phyloP scores from a whole-genome alignment of 2,888 invertebrate species.

The Fragum fragum region DNA sequence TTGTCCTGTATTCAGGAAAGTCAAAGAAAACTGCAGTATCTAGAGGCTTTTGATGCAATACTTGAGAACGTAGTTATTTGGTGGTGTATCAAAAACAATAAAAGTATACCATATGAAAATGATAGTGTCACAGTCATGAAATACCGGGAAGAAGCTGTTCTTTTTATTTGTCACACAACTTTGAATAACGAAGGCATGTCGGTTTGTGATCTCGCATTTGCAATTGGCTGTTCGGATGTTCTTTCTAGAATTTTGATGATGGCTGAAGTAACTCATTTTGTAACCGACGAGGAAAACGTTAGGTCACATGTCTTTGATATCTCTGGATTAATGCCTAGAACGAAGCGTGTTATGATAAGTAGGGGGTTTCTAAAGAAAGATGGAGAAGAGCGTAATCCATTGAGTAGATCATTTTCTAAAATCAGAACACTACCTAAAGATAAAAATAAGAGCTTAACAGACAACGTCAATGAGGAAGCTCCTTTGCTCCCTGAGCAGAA shows the following conservation, averaged over 20 bases:
- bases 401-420: neutral
- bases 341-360: constrained; percentile 40
- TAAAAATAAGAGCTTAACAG: neutral
- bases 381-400: neutral
- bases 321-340: constrained; percentile 76
- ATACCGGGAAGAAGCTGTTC: constrained; percentile 70
- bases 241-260: constrained; percentile 48
- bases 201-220: constrained; percentile 77
- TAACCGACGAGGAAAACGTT: constrained; percentile 9
- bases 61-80: constrained; percentile 70
- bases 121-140: constrained; percentile 56
- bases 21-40: constrained; percentile 52
- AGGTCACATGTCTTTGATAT: constrained; percentile 75
- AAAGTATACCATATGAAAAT: constrained; percentile 69
- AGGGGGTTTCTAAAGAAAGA: neutral
- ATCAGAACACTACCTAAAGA: constrained; percentile 35
- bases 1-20: constrained; percentile 65
- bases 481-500: neutral
- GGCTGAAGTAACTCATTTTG: constrained; percentile 74
- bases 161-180: constrained; percentile 70
- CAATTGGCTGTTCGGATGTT: constrained; percentile 66
- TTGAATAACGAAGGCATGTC: constrained; percentile 73
- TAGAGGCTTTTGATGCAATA: constrained; percentile 70
- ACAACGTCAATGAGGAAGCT: neutral
- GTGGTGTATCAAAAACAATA: constrained; percentile 77